Evolutionary conservation across 2,888 invertebrate genomes (phyloP).

Genomic region (Abrostola tripartita): DNA sequence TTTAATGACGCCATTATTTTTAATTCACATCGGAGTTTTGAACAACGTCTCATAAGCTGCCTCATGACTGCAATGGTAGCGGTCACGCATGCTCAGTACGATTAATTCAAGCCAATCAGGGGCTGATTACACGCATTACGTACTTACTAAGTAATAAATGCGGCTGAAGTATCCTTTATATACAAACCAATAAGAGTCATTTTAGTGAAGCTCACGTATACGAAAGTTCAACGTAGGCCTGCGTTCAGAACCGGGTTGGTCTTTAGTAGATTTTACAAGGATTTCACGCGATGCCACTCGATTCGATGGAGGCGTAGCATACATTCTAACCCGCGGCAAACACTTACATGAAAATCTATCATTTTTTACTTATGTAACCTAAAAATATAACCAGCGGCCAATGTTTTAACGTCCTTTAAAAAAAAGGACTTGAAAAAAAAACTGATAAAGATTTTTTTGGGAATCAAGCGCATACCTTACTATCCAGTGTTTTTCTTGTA

Average conservation of each 20-base stretch:
- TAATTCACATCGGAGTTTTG: slow-evolving; percentile 77
- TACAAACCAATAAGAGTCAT: slow-evolving; percentile 54
- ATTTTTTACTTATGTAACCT: slow-evolving; percentile 16
- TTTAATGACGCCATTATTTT: slow-evolving; percentile 86
- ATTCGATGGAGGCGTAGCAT: slow-evolving; percentile 54
- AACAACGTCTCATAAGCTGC: slow-evolving; percentile 80
- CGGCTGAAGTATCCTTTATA: slow-evolving; percentile 57
- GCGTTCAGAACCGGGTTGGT: slow-evolving; percentile 67
- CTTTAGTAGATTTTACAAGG: slow-evolving; percentile 74
- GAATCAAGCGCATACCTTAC: too few species aligned
- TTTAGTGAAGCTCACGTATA: slow-evolving; percentile 39
- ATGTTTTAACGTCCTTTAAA: too few species aligned
- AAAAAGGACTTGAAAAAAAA: too few species aligned
- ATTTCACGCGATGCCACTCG: slow-evolving; percentile 81
- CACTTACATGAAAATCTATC: slow-evolving; percentile 62
- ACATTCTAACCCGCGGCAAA: slow-evolving; percentile 64
- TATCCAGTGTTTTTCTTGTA: too few species aligned
- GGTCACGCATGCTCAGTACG: slow-evolving; percentile 84
- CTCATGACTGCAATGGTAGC: slow-evolving; percentile 79
- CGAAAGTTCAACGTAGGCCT: slow-evolving; percentile 40
- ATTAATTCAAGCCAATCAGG: slow-evolving; percentile 88
- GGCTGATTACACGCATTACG: slow-evolving; percentile 86
- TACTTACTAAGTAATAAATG: slow-evolving; percentile 70
- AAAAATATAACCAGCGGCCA: too few species aligned
- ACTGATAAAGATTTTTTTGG: too few species aligned